Evolutionary conservation across 2,113 vertebrate genomes (phyloP), one percentile per base, ranked within the genome.

Genomic region (Tauraco erythrolophus): DNA sequence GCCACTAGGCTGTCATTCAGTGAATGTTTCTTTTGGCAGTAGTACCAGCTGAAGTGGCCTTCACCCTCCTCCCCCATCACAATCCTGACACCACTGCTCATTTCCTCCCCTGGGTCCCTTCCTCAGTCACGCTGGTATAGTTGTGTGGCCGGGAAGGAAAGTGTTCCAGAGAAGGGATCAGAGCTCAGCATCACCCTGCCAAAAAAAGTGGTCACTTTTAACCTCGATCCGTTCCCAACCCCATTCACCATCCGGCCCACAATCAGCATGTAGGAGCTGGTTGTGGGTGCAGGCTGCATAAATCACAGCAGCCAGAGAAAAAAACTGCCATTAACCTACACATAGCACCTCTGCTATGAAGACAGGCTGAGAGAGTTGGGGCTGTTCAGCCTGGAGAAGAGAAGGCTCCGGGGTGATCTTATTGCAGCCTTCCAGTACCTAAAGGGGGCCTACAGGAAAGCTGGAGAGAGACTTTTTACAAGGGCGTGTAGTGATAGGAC

Each of bases 21-120:
- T 37, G 80, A 84, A 48, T 72, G n/a, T 48, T 91, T 66, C 69
- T 94, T 94, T 92, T 96, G 94, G 91, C 91, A 95, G 68, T 64
- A 78, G 48, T 23, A 68, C 25, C 68, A 71, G 60, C 39, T 87
- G 53, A 68, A 96, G 53, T 72, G 91, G 87, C 89, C 93, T 94
- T 96, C 84, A 88, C 60, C 48, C 33, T 96, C 57, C 39, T 94
- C 53, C 69, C 28, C 39, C 92, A 88, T 19, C 1, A 0, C 58
- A 90, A 3, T 56, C 75, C 78, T 85, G 75, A 79, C 83, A 78
- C 58, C 50, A 41, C 33, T 8, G 14, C 70, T 93, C n/a, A 28
- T 56, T 92, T 95, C 80, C 71, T 94, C 60, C 71, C 61, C 50
- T 50, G 84, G 77, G 39, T 45, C 68, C 64, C 76, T 72, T 92